Percentiles rank a stretch among this genome's conserved stretches.
phyloP scores from a whole-genome alignment of 1,140 invertebrate species.

The Formica selysi region DNA sequence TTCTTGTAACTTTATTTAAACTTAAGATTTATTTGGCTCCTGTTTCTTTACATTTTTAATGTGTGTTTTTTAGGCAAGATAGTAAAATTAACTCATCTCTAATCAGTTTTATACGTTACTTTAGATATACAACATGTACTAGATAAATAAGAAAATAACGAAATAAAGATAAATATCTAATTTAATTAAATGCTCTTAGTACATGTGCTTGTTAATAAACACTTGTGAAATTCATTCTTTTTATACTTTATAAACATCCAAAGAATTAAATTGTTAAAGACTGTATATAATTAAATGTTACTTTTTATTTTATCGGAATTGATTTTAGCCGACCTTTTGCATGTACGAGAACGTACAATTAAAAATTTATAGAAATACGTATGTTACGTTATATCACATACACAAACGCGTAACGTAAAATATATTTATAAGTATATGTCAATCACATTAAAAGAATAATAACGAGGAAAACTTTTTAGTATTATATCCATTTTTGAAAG shows the following conservation, averaged over 20 bases:
- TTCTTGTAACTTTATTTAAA: too few species aligned
- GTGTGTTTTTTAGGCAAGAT: not conserved
- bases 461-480: too few species aligned
- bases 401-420: not conserved
- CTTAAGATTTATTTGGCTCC: too few species aligned
- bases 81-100: slow-evolving; percentile 12
- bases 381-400: not conserved
- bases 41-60: too few species aligned
- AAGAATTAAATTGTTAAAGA: slow-evolving; percentile 36
- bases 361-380: slow-evolving; percentile 2
- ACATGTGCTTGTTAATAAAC: not conserved
- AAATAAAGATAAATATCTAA: not conserved
- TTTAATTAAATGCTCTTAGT: slow-evolving; percentile 20
- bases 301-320: slow-evolving; percentile 14
- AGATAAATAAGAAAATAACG: slow-evolving; percentile 1
- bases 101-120: slow-evolving; percentile 7
- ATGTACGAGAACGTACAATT: not conserved
- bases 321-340: slow-evolving; percentile 2
- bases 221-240: not conserved
- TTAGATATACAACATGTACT: not conserved
- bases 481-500: too few species aligned
- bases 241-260: slow-evolving; percentile 3
- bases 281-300: slow-evolving; percentile 29
- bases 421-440: too few species aligned
- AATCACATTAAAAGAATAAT: too few species aligned